Conservation (phyloP, 92 coral and sea anemone genomes). For the Anthopleura xanthogrammica region DNA sequence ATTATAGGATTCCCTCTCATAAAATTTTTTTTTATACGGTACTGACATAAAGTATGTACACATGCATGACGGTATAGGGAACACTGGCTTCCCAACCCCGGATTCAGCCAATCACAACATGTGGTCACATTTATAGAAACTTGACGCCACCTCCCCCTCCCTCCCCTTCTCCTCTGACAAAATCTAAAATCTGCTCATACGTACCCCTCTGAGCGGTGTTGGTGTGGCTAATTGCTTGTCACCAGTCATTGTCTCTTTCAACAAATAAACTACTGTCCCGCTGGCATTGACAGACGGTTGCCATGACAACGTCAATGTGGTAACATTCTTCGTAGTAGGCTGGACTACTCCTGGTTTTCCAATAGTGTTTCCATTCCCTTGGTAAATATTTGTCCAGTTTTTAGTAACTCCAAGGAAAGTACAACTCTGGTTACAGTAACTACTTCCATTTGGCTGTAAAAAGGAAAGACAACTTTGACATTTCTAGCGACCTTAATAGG, state of each 20-base stretch:
- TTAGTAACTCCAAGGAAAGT: constrained; percentile 26
- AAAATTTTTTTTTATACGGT: too few relatives aligned
- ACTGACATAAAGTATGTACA: too few relatives aligned
- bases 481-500: background rate
- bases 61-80: too few relatives aligned
- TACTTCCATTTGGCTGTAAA: constrained; percentile 33
- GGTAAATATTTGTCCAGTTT: constrained; percentile 13
- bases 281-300: constrained; percentile 32
- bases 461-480: background rate
- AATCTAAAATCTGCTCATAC: too few relatives aligned
- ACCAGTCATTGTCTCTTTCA: constrained; percentile 33
- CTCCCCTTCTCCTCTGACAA: too few relatives aligned
- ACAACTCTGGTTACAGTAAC: constrained; percentile 47
- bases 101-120: background rate
- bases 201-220: background rate
- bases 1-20: background rate
- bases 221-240: background rate
- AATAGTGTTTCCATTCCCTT: constrained; percentile 20
- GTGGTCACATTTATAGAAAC: too few relatives aligned
- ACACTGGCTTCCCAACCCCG: background rate
- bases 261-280: constrained; percentile 53
- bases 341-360: constrained; percentile 35
- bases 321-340: constrained; percentile 25
- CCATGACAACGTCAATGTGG: constrained; percentile 48
- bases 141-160: too few relatives aligned